A percentile compares a stretch with the other conserved stretches of the same genome.
Evolutionary conservation across 2,113 vertebrate genomes (phyloP).

Genomic region (Lampris megalopsis): DNA sequence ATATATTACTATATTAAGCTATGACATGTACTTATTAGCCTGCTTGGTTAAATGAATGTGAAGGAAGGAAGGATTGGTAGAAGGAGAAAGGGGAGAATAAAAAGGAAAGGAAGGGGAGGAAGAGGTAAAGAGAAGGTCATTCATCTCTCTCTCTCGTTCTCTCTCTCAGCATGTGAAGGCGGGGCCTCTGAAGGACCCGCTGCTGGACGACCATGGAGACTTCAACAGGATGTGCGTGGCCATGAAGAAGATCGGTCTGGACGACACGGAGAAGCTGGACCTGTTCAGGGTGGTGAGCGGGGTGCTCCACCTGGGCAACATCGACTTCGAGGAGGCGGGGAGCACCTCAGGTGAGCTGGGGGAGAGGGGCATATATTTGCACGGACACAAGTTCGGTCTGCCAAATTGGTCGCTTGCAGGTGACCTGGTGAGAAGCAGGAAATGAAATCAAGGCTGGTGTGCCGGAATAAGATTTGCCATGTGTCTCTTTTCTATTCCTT

Average conservation of each 20-base stretch:
- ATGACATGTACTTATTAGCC: too few species aligned
- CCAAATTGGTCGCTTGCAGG: too few species aligned
- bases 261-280: slow-evolving; percentile 94
- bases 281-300: slow-evolving; percentile 97
- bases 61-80: not conserved
- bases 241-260: slow-evolving; percentile 98
- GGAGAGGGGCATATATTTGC: too few species aligned
- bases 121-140: too few species aligned
- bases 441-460: too few species aligned
- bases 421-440: too few species aligned
- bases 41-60: not conserved
- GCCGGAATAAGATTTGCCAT: too few species aligned
- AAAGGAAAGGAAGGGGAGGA: not conserved
- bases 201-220: slow-evolving; percentile 95
- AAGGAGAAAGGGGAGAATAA: not conserved
- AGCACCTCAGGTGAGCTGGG: slow-evolving; percentile 90
- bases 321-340: slow-evolving; percentile 98
- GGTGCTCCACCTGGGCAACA: slow-evolving; percentile 96
- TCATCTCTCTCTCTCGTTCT: not conserved
- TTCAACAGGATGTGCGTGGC: slow-evolving; percentile 94
- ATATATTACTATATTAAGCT: too few species aligned
- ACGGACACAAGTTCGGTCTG: too few species aligned
- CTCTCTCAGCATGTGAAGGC: slow-evolving; percentile 87
- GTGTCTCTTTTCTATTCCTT: too few species aligned
- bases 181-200: slow-evolving; percentile 93